Conservation (phyloP, 2,797 vertebrate species). For the Cetoscarus ocellatus region DNA sequence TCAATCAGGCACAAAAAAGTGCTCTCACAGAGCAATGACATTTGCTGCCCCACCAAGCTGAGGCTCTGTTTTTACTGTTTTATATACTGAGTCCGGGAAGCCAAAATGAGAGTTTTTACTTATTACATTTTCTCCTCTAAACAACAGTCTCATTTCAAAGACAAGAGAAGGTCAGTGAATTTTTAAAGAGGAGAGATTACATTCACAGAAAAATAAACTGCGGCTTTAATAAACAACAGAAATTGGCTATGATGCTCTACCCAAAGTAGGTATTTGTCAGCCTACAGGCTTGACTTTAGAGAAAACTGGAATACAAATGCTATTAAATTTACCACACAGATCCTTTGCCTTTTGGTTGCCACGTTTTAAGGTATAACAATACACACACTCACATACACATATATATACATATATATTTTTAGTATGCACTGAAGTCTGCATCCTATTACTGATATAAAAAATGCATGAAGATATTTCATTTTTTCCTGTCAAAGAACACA, state of each 20-base stretch:
- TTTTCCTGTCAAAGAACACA: too few relatives aligned
- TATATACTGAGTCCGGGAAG: conserved; percentile 5
- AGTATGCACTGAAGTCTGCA: too few relatives aligned
- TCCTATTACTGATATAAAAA: too few relatives aligned
- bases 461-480: too few relatives aligned
- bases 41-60: background rate
- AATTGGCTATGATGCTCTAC: background rate
- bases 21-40: background rate
- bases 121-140: background rate
- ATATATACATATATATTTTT: too few relatives aligned
- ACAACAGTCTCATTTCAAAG: background rate
- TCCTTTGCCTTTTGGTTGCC: too few relatives aligned
- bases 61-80: conserved; percentile 4
- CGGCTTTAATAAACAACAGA: background rate
- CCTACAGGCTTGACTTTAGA: too few relatives aligned
- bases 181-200: background rate
- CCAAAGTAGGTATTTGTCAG: too few relatives aligned
- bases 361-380: too few relatives aligned
- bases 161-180: background rate
- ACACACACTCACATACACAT: too few relatives aligned
- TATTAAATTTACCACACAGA: too few relatives aligned
- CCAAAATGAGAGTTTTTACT: background rate
- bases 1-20: background rate
- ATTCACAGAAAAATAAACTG: background rate
- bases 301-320: too few relatives aligned